Base-by-base conservation (phyloP, 1,140 invertebrate genomes). In the Sitophilus oryzae region DNA sequence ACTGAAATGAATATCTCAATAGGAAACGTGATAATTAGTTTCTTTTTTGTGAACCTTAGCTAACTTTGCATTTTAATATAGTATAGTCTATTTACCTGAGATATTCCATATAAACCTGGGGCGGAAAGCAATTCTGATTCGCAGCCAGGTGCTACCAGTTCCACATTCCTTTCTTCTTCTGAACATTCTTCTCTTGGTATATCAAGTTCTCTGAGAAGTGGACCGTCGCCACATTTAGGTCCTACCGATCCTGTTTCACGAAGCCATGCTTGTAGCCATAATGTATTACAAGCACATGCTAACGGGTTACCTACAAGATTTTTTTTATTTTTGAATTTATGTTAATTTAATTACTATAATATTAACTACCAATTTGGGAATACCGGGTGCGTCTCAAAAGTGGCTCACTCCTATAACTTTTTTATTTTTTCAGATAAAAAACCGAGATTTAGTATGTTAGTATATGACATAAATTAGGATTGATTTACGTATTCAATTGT, bases 251-350 rank as follows among this genome's bases (percentile, higher is more conserved):
- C 79, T 0, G 82, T 79, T 66, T 88, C 84, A 59, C 83, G 80
- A 9, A 90, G 64, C 88, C 88, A 91, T n/a, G 83, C 81, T 60
- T 85, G 80, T 1, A 91, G 70, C 89, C 89, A 91, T 18, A 87
- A 73, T 70, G 89, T 79, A 52, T 81, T 81, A 65, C 89, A 91
- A 8, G 85, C 83, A 69, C 89, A 91, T 9, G 81, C 76, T 35
- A 92, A 72, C 8, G 89, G 89, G 76, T 91, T 91, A 11, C 86
- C 88, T 89, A 65, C 49, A 74, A 75, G 22, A 44, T 4, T 35
- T 53, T 10, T 16, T 25, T 15, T 10, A 1, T 41, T 16, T 30
- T 30, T 22, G 4, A 4, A 30, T 10, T 38, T 34, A 42, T 54
- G 30, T 30, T 22, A 14, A 41, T 51, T 52, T 38, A 15, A 50